phyloP scores from a whole-genome alignment of 2,888 invertebrate genomes.

The Noctua pronuba region DNA sequence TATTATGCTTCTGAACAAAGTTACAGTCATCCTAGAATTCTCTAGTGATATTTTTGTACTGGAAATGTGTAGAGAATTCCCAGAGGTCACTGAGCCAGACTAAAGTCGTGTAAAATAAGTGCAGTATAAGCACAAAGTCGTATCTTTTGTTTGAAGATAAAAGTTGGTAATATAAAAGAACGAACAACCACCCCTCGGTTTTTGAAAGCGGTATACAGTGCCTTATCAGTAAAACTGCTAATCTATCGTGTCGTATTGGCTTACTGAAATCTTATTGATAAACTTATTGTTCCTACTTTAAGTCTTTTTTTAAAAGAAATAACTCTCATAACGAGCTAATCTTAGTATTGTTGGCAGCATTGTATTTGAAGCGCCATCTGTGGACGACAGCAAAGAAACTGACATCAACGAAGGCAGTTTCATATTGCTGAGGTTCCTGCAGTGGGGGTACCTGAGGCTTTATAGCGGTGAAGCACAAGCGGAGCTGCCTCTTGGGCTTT shows the following conservation, averaged over 20 bases:
- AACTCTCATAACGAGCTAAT: not conserved
- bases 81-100: constrained; percentile 2
- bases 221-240: not conserved
- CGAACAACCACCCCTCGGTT: too few relatives aligned
- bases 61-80: constrained; percentile 22
- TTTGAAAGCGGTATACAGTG: not conserved
- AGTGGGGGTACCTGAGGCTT: too few relatives aligned
- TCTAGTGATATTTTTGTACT: constrained; percentile 23
- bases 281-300: not conserved
- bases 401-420: too few relatives aligned
- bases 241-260: not conserved
- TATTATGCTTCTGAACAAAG: not conserved
- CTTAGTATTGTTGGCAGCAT: too few relatives aligned
- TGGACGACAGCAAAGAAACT: too few relatives aligned
- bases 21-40: not conserved
- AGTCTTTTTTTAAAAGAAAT: not conserved
- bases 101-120: constrained; percentile 6
- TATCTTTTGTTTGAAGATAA: not conserved
- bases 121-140: not conserved
- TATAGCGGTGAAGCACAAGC: too few relatives aligned
- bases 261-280: not conserved
- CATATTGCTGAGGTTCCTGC: too few relatives aligned
- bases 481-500: too few relatives aligned
- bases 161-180: not conserved
- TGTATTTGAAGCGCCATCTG: too few relatives aligned